phyloP scores from a whole-genome alignment of 2,797 vertebrate genomes.

The Darevskia mixta region DNA sequence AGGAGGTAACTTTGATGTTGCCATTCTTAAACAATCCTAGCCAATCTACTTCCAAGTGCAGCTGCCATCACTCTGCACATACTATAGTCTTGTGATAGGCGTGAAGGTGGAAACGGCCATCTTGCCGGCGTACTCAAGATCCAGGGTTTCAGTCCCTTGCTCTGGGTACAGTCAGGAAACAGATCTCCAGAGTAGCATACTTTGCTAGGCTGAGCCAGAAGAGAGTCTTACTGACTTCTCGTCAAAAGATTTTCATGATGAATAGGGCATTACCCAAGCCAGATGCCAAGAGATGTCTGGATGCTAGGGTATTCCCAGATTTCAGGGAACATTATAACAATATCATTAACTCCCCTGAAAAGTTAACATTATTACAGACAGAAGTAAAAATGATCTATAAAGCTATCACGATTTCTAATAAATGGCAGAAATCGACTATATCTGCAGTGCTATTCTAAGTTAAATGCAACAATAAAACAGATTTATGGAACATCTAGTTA shows the following conservation, averaged over 20 bases:
- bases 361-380: conserved; percentile 46
- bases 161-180: not conserved
- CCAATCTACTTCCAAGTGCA: too few relatives aligned
- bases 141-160: not conserved
- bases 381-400: conserved; percentile 43
- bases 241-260: not conserved
- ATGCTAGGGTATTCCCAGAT: not conserved
- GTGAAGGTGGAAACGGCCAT: not conserved
- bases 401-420: conserved; percentile 41
- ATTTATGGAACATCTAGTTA: conserved; percentile 57
- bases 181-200: not conserved
- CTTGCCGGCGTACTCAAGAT: not conserved
- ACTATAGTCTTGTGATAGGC: not conserved
- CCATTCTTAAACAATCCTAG: too few relatives aligned
- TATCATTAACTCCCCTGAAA: conserved; percentile 39
- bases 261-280: not conserved
- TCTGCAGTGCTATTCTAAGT: not conserved
- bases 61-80: too few relatives aligned
- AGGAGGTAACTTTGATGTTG: too few relatives aligned
- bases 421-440: conserved; percentile 44
- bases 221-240: not conserved
- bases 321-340: conserved; percentile 20
- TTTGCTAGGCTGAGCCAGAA: not conserved
- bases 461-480: conserved; percentile 60
- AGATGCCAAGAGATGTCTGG: not conserved